Conservation (phyloP, 2,797 vertebrate species). For the Hyperoplus lanceolatus region DNA sequence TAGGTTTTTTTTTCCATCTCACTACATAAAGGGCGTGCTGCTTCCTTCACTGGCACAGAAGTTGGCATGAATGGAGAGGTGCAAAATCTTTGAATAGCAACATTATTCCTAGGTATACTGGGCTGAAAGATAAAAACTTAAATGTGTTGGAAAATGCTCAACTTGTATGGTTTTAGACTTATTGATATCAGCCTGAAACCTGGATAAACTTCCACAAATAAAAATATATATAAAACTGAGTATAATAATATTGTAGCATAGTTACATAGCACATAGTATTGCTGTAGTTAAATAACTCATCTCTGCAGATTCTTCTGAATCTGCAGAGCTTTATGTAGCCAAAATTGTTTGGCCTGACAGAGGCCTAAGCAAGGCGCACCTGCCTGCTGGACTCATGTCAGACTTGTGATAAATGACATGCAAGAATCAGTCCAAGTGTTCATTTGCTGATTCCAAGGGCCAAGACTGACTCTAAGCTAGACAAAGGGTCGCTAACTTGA, state of each 20-base stretch:
- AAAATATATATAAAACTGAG: not conserved
- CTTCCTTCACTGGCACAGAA: not conserved
- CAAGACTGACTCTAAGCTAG: constrained; percentile 5
- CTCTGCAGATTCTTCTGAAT: not conserved
- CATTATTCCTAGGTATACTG: no score
- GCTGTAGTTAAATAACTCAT: constrained; percentile 9
- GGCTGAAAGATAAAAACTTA: not conserved
- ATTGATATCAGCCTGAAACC: not conserved
- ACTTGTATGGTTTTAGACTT: not conserved
- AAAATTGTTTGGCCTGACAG: constrained; percentile 7
- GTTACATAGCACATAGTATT: not conserved
- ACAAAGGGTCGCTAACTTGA: constrained; percentile 9
- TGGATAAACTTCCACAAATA: not conserved
- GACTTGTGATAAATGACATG: constrained; percentile 34
- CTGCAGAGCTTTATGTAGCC: constrained; percentile 8
- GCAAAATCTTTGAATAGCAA: not conserved
- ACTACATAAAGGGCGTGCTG: not conserved
- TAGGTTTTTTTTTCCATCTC: not conserved
- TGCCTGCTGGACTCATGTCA: constrained; percentile 24
- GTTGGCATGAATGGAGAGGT: not conserved
- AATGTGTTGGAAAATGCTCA: not conserved
- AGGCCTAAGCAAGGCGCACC: constrained; percentile 23
- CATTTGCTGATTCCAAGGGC: constrained; percentile 5
- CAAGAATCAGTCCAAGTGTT: constrained; percentile 3
- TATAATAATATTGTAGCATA: not conserved